Conservation (phyloP, 2,113 vertebrate species). For the Origma solitaria region DNA sequence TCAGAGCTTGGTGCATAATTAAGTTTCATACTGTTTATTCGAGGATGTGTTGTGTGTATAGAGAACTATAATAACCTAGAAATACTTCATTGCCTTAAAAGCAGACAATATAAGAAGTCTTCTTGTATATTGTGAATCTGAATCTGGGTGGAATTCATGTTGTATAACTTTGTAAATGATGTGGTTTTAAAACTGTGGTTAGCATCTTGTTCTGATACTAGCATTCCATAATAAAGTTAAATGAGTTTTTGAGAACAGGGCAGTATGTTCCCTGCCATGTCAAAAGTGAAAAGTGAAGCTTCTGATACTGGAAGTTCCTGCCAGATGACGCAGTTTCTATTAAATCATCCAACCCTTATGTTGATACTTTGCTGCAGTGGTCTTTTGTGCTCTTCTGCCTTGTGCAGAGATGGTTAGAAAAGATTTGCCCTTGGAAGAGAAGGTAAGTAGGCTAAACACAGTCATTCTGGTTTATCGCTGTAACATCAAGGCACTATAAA, state of each 20-base stretch:
- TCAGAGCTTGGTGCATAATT: background rate
- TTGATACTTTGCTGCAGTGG: background rate
- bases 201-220: background rate
- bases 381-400: background rate
- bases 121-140: background rate
- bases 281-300: background rate
- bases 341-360: background rate
- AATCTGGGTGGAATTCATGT: background rate
- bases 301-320: background rate
- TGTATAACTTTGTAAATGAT: background rate
- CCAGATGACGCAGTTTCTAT: background rate
- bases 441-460: background rate
- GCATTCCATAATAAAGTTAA: background rate
- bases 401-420: background rate
- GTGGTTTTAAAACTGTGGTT: background rate
- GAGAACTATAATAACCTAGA: background rate
- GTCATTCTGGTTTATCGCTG: conserved; percentile 14
- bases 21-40: background rate
- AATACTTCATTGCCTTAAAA: background rate
- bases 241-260: background rate
- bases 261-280: background rate
- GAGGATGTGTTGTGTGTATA: background rate
- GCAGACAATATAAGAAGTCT: background rate
- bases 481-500: conserved; percentile 3
- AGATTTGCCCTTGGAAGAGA: background rate